Percentiles rank a stretch among this genome's conserved stretches.
These are phyloP conservation scores for Porites divaricata DNA, from an alignment of 92 coral and sea anemone genomes.

Conservation along the genomic window DNA sequence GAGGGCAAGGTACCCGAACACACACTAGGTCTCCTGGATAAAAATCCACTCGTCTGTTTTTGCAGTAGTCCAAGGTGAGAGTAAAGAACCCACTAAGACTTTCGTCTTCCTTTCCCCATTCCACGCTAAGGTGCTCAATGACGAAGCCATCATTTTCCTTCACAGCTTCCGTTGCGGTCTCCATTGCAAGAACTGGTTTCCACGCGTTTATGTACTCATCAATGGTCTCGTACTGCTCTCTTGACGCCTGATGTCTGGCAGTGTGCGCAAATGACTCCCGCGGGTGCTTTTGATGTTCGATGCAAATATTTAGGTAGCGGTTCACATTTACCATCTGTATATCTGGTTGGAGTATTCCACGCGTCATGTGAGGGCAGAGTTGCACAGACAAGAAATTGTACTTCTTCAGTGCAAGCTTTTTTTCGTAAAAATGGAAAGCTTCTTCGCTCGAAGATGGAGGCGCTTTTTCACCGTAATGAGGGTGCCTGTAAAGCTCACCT, in stretches of 20 bases:
- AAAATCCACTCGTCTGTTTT: constrained; percentile 48
- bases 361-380: constrained; percentile 56
- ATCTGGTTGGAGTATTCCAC: constrained; percentile 75
- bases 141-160: constrained; percentile 72
- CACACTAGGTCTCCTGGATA: constrained; percentile 68
- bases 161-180: constrained; percentile 81
- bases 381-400: constrained; percentile 72
- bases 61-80: constrained; percentile 52
- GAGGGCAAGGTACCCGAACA: constrained; percentile 46
- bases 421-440: constrained; percentile 63
- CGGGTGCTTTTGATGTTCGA: constrained; percentile 88
- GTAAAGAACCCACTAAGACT: constrained; percentile 38
- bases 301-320: constrained; percentile 61
- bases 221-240: constrained; percentile 43
- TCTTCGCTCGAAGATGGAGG: not conserved
- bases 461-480: constrained; percentile 37
- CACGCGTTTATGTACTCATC: constrained; percentile 68
- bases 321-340: constrained; percentile 75
- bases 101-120: constrained; percentile 18
- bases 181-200: constrained; percentile 92
- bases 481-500: constrained; percentile 43
- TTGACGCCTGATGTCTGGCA: constrained; percentile 63
- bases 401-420: constrained; percentile 48
- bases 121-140: constrained; percentile 21
- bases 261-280: constrained; percentile 72